phyloP scores from a whole-genome alignment of 2,113 vertebrate genomes.

The Eolophus roseicapilla region DNA sequence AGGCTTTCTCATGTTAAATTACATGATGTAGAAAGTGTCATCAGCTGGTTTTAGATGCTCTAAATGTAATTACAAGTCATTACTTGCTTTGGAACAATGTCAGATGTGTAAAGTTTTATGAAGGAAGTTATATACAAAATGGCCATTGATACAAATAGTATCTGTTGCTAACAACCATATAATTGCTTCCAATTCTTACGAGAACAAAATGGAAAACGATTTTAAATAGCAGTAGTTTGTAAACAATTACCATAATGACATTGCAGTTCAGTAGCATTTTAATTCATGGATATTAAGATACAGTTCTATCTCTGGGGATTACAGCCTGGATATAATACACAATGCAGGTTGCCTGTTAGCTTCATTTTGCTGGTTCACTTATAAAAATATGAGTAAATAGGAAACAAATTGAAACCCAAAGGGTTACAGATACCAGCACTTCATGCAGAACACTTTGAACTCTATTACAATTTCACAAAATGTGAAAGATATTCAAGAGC shows the following conservation, averaged over 20 bases:
- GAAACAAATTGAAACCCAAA: not conserved
- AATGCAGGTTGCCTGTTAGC: not conserved
- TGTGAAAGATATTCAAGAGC: not conserved
- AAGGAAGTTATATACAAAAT: not conserved
- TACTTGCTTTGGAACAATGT: not conserved
- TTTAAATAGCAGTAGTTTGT: not conserved
- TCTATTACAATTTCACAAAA: not conserved
- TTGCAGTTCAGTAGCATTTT: not conserved
- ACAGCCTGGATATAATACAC: not conserved
- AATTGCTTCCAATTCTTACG: not conserved
- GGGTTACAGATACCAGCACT: not conserved
- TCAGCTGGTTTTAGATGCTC: not conserved
- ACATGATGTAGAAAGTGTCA: not conserved
- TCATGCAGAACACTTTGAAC: not conserved
- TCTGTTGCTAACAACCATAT: not conserved
- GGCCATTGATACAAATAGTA: not conserved
- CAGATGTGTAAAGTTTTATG: not conserved
- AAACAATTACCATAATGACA: not conserved
- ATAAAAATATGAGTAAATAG: not conserved
- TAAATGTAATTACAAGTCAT: not conserved
- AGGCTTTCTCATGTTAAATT: not conserved
- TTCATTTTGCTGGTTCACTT: not conserved
- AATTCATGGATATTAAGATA: not conserved
- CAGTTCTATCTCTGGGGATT: not conserved
- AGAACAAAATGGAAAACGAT: not conserved